phyloP scores from a whole-genome alignment of 1,140 invertebrate genomes.

The Brachionus manjavacas region DNA sequence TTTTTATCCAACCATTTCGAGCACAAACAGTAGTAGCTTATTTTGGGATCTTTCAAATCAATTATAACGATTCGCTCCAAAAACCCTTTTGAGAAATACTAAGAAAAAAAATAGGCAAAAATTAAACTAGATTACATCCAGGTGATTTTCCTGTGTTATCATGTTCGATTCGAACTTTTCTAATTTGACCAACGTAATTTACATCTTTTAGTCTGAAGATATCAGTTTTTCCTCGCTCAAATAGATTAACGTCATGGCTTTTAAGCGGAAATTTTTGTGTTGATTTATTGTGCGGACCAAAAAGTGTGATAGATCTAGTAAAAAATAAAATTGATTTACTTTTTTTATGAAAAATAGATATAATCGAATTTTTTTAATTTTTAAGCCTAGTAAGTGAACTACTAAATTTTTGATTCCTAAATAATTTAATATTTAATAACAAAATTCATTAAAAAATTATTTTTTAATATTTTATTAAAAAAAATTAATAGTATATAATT shows the following conservation, averaged over 20 bases:
- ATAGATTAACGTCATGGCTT: constrained; percentile 45
- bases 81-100: constrained; percentile 26
- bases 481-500: no score
- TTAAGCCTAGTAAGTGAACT: no score
- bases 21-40: constrained; percentile 57
- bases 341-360: no score
- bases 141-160: constrained; percentile 55
- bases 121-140: constrained; percentile 52
- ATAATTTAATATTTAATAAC: no score
- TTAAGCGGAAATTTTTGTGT: constrained; percentile 51
- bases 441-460: no score
- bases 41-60: constrained; percentile 53
- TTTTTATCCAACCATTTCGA: constrained; percentile 55
- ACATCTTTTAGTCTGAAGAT: constrained; percentile 50
- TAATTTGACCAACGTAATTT: constrained; percentile 55
- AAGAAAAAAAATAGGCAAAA: background rate
- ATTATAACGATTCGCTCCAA: constrained; percentile 53
- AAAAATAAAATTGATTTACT: background rate
- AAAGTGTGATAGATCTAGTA: constrained; percentile 26
- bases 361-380: no score
- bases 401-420: no score
- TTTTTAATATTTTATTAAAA: no score
- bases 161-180: constrained; percentile 55
- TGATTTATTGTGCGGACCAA: constrained; percentile 22
- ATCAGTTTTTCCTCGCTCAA: constrained; percentile 50